Evolutionary conservation across 2,113 vertebrate genomes (phyloP), one percentile per base, ranked within the genome.

Genomic region (Xenopus borealis): DNA sequence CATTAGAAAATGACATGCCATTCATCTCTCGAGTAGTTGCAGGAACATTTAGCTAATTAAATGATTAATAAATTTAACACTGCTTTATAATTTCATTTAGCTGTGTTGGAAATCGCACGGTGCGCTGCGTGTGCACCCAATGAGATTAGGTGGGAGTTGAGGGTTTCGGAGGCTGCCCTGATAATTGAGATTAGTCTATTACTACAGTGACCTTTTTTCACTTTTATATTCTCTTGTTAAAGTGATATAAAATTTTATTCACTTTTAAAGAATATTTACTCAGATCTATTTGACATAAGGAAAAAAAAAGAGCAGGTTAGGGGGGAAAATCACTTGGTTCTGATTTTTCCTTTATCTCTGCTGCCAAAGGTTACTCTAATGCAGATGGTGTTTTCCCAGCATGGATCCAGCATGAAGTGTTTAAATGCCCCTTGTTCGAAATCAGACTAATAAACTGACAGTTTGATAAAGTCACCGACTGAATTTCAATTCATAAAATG

Each of bases 11-110:
- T 95, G 93, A 91, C 94, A 94, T 88, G 93, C 90, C 93, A 95
- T 96, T 96, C 93, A 95, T 97, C 94, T 95, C 89, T 79, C 83
- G 86, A 88, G 91, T 92, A 95, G 93, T 95, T 93, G 91, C 90
- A 95, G 93, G 94, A 96, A 96, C 95, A 95, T 96, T 98, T 95
- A 94, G 93, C 94, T 96, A 96, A 98, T 98, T 96, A 95, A 95
- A 96, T 96, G 95, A 97, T 96, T 97, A 96, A 97, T 96, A 97
- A 93, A 94, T 96, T 96, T 95, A 96, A 95, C 96, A 96, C 94
- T 93, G 94, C 95, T 94, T 96, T 96, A 96, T 97, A 95, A 97
- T 98, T 98, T 95, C 93, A 96, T 96, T 96, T 95, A 92, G 94
- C 90, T 87, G 87, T 96, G 95, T 95, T 95, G 94, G 93, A 96